These are phyloP conservation scores for Brevimyrus niger DNA, from an alignment of 2,113 vertebrate genomes.

Conservation along the genomic window DNA sequence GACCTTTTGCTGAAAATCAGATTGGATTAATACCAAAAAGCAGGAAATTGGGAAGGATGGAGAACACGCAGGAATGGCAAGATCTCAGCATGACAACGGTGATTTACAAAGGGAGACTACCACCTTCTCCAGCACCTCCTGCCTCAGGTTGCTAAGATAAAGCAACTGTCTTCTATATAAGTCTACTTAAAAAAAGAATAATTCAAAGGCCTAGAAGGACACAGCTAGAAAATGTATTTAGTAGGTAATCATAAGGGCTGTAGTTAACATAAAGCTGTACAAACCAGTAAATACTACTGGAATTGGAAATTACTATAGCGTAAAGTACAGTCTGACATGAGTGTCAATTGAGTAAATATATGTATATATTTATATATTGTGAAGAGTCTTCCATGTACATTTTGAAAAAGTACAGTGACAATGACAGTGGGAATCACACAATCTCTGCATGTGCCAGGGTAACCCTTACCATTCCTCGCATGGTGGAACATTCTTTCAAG, in stretches of 20 bases:
- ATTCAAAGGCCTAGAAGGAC: neutral
- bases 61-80: neutral
- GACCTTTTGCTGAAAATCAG: conserved; percentile 5
- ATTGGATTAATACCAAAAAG: neutral
- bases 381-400: neutral
- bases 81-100: neutral
- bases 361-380: neutral
- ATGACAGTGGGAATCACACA: neutral
- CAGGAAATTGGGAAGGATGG: neutral
- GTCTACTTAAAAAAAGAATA: neutral
- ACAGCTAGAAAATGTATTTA: neutral
- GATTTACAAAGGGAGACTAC: neutral
- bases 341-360: neutral
- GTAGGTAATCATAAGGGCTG: neutral
- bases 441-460: neutral
- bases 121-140: neutral
- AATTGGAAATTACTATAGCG: neutral
- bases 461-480: neutral
- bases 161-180: neutral
- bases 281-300: neutral
- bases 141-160: neutral
- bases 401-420: neutral
- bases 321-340: neutral
- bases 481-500: neutral
- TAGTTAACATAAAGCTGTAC: neutral